Evolutionary conservation across 2,888 invertebrate genomes (phyloP), one percentile per base, ranked within the genome.

Genomic region (Chaitophorus viminalis): DNA sequence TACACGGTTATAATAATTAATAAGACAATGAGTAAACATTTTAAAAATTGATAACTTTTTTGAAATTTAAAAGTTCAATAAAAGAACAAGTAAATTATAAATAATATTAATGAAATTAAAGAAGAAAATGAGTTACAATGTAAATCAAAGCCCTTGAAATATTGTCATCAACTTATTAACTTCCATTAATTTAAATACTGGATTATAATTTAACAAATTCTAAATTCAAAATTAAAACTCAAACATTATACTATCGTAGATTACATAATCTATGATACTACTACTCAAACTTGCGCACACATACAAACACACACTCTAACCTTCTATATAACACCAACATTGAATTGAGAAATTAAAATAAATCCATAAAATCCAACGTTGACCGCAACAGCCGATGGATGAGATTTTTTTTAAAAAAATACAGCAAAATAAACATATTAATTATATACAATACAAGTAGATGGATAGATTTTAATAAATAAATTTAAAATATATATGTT

Each of bases 381-480:
- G 84, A 68, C 76, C 60, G 76, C 65, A 76, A 77, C 76, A 77
- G 46, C 60, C 82, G n/a, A 54, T 74, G 60, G 21, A 65, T 83
- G 75, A 81, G 70, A 77, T 74, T 74, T n/a, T n/a, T n/a, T n/a
- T n/a, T 46, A 88, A 89, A 74, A 70, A 89, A 84, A 75, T 68
- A 88, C n/a, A 78, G 31, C 70, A 75, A 78, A 88, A 88, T 74
- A 81, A 86, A 76, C 76, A 68, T 76, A 74, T 77, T 78, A 70
- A 83, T 88, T 74, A 36, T 88, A 46, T 29, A 79, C 11, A 68
- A 72, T 70, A 70, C 77, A 31, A n/a, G 70, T 3, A 70, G 21
- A n/a, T 52, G 11, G n/a, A 78, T 68, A 75, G 1, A 39, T 9
- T 68, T 68, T 3, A 78, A 85, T 25, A 33, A 18, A n/a, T 3